Evolutionary conservation across 2,113 vertebrate species (phyloP).

Genomic region (Mus pahari): DNA sequence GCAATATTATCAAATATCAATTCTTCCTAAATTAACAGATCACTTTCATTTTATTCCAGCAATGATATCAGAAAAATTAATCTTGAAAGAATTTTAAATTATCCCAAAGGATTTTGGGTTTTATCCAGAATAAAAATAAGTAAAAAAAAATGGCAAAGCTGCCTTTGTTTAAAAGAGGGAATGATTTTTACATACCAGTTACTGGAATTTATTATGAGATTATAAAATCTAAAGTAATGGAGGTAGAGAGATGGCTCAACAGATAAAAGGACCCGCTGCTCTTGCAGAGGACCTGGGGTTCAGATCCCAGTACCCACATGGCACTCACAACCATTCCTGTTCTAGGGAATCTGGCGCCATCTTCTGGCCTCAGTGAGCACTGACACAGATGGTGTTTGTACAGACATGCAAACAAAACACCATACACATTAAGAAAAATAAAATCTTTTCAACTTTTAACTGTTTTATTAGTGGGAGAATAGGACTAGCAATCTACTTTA

Average conservation of each 20-base stretch:
- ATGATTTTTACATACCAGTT: background rate
- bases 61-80: background rate
- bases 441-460: background rate
- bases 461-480: background rate
- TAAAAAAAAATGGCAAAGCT: constrained; percentile 53
- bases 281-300: background rate
- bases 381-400: background rate
- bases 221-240: background rate
- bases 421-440: background rate
- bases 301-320: background rate
- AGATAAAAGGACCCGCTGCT: background rate
- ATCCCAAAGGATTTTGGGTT: background rate
- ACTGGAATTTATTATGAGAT: constrained; percentile 36
- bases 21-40: constrained; percentile 24
- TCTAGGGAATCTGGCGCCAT: background rate
- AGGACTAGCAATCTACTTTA: background rate
- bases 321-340: background rate
- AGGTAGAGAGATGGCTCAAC: background rate
- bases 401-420: background rate
- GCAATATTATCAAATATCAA: background rate
- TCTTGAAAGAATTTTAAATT: constrained; percentile 37
- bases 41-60: constrained; percentile 29
- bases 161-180: background rate
- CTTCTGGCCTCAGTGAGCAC: background rate
- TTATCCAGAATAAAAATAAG: constrained; percentile 27